Evolutionary conservation across 2,113 vertebrate genomes (phyloP), one percentile per base, ranked within the genome.

Genomic region (Hemicordylus capensis): DNA sequence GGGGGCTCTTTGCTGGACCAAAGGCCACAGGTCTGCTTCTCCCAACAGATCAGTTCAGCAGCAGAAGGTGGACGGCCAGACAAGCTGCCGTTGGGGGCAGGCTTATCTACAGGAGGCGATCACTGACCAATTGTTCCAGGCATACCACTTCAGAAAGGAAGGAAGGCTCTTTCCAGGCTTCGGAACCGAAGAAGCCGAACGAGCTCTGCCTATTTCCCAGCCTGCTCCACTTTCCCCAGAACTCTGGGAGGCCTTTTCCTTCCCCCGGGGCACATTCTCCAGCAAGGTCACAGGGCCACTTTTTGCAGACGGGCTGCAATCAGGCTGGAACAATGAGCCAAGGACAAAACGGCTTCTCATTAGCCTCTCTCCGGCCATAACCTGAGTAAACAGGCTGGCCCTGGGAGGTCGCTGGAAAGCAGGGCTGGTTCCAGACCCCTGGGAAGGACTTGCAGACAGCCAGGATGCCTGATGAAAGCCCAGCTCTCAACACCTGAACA

Each of bases 321-420:
- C 31, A 70, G 22, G 14, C 4, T 77, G 22, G 42, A 85, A 79
- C 84, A 85, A 85, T 85, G 66, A 48, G 76, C 83, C 28, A 5
- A 1, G 54, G 56, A 67, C 56, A 69, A 42, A 31, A 66, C 2
- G 24, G 34, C 56, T 28, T 24, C 66, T 67, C 66, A 72, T 72
- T 44, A 70, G 51, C 34, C 39, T 59, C 48, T 1, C 69, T 34
- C 69, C 69, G 61, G 81, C 2, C 37, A 28, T 19, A 39, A 42
- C 39, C 84, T 63, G 84, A 51, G 59, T 63, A 80, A 85, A 73
- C 84, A 80, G 84, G 76, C 84, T 4, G 56, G 84, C 66, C 64
- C 54, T 26, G 17, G 56, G 17, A 48, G 76, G 83, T 85, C 63
- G 59, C 17, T 1, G 56, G 26, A 44, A 56, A 44, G 22, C 83